Base-by-base conservation (phyloP, 2,888 invertebrate species). In the Clostera curtula region DNA sequence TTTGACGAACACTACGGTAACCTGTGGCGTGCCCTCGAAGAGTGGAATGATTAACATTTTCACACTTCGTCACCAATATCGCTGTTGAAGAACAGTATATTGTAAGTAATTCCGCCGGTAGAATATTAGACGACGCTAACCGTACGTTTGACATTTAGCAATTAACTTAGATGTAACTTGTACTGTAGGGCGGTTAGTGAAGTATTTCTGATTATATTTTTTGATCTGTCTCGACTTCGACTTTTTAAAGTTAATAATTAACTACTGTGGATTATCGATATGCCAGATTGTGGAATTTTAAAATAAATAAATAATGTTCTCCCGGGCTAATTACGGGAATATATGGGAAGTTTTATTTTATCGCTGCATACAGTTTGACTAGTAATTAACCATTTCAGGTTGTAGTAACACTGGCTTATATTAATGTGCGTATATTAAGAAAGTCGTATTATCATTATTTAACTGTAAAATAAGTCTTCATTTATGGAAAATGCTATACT, bases 251-350 rank as follows among this genome's bases (percentile, higher is more conserved):
- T 70, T 72, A 68, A 67, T 63, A 58, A 68, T 62, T 72, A 61
- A 73, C 69, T 68, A 70, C 70, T 74, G 73, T 77, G 77, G 65
- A 74, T 66, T 68, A 69, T 69, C 64, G 49, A 70, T 67, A 70
- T 71, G 66, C 72, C 71, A 68, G 66, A 73, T 74, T 76, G 72
- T 79, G 74, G 62, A 77, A 76, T 79, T 83, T 77, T 57, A 71
- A 72, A 72, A 68, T 69, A 77, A 79, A 74, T 74, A 77, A 48
- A 79, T 60, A 62, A 70, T 68, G 60, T 69, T 62, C 52, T 66
- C 63, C 70, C 62, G 62, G 55, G 51, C 49, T 50, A 54, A 34
- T 55, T 56, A 57, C 64, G 69, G 70, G 65, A 60, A 49, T 57
- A 56, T 56, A 57, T 46, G 35, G 22, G 38, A 38, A 37, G 50